phyloP scores from a whole-genome alignment of 64 coral and sea anemone species.

The Montipora foliosa region DNA sequence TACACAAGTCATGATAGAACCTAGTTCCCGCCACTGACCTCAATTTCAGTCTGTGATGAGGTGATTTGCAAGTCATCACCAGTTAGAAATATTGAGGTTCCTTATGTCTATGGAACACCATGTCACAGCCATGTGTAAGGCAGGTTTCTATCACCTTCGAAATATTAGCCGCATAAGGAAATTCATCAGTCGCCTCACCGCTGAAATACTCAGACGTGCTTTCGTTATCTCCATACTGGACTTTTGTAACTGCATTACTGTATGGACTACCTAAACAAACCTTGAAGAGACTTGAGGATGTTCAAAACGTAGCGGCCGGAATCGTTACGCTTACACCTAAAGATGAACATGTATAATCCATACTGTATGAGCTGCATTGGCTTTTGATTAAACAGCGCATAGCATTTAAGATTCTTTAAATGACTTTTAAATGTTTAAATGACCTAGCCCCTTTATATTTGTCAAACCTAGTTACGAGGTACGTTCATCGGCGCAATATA shows the following conservation, averaged over 20 bases:
- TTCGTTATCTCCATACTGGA: constrained; percentile 10
- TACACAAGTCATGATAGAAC: no score
- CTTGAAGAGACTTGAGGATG: neutral
- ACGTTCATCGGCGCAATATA: no score
- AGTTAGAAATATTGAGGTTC: no score
- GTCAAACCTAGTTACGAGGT: no score
- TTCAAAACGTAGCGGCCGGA: neutral
- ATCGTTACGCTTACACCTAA: no score
- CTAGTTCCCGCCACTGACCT: neutral
- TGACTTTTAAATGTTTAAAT: no score
- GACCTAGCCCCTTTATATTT: no score
- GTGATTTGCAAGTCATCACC: neutral
- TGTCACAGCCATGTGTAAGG: neutral
- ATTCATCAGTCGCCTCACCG: neutral
- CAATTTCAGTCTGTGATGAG: neutral
- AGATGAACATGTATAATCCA: no score
- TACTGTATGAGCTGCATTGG: no score
- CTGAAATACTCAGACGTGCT: neutral
- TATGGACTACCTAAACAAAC: neutral
- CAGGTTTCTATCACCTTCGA: neutral
- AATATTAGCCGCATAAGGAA: constrained; percentile 11
- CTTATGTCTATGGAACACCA: no score
- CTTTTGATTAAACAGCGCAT: no score
- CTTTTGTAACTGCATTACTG: constrained; percentile 23
- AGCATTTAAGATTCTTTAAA: no score